Percentiles rank a stretch among this genome's conserved stretches.
These are phyloP conservation scores for Psophia crepitans DNA, from an alignment of 2,113 vertebrate genomes.

Conservation along the genomic window DNA sequence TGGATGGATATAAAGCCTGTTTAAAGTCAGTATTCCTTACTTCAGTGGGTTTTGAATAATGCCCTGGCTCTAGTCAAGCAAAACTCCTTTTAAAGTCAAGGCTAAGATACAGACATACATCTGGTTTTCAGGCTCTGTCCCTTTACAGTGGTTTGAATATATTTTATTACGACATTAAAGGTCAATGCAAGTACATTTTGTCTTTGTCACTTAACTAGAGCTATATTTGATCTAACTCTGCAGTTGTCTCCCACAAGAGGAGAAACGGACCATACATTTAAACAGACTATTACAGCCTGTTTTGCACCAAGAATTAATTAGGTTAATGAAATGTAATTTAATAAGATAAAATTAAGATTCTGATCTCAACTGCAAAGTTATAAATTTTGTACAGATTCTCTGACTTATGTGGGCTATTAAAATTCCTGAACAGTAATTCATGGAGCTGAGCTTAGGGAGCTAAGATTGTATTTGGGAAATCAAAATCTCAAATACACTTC, in stretches of 20 bases:
- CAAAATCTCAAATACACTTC: not conserved
- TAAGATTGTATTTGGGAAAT: not conserved
- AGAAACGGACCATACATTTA: not conserved
- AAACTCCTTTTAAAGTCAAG: not conserved
- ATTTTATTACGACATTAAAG: slow-evolving; percentile 16
- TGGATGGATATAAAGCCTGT: not conserved
- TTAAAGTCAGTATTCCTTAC: not conserved
- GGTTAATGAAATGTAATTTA: not conserved
- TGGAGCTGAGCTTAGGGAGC: not conserved
- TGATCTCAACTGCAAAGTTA: not conserved
- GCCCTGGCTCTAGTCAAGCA: not conserved
- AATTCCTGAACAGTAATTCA: not conserved
- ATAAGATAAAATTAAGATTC: not conserved
- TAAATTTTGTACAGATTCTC: not conserved
- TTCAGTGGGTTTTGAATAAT: not conserved
- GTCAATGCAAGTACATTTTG: not conserved
- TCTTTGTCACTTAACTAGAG: slow-evolving; percentile 10
- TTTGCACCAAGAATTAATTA: slow-evolving; percentile 20
- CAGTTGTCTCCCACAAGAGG: not conserved
- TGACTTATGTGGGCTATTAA: not conserved
- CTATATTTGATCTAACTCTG: not conserved
- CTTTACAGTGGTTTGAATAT: not conserved
- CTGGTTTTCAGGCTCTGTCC: not conserved
- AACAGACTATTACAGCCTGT: not conserved
- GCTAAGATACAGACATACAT: not conserved